Evolutionary conservation across 1,140 invertebrate species (phyloP), one percentile per base, ranked within the genome.

Genomic region (Pseudomyrmex dendroicus): DNA sequence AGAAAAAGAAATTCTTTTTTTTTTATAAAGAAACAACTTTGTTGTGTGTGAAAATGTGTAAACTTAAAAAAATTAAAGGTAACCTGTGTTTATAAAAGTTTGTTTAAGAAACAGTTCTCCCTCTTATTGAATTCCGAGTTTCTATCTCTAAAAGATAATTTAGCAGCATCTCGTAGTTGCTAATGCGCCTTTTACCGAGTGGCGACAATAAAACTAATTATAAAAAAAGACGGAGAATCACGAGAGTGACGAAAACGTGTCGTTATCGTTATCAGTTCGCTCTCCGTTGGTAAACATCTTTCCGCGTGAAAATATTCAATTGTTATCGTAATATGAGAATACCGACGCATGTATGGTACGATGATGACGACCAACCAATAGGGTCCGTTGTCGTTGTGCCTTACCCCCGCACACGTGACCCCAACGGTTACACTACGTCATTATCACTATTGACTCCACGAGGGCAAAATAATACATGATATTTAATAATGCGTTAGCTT

Each of bases 331-430:
- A 25, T 44, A n/a, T 46, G 50, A 66, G 84, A 74, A 86, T 86
- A 86, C 82, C 67, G 80, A 73, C 10, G 57, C 67, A 44, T 17
- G 74, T 61, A 61, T 91, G 89, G 90, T 89, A 56, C 89, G 89
- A 91, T 87, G 59, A 2, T 0, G 7, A 2, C 2, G 17, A 9
- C 48, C 48, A 62, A 77, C 90, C 87, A 91, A 91, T 91, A 22
- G 48, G 8, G 44, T 25, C 4, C 5, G 54, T 54, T 56, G 63
- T 68, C 68, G 57, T 48, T n/a, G 25, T 86, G 90, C 90, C 87
- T 90, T 91, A 91, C 90, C 90, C 90, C 89, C 82, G 73, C 86
- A 76, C 88, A 87, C 84, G 89, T 91, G 90, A 91, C 83, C 85
- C 62, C 64, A 46, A 17, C 52, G 20, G 10, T 25, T 77, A 76